Evolutionary conservation across 2,113 vertebrate genomes (phyloP).

Genomic region (Oncorhynchus mykiss): DNA sequence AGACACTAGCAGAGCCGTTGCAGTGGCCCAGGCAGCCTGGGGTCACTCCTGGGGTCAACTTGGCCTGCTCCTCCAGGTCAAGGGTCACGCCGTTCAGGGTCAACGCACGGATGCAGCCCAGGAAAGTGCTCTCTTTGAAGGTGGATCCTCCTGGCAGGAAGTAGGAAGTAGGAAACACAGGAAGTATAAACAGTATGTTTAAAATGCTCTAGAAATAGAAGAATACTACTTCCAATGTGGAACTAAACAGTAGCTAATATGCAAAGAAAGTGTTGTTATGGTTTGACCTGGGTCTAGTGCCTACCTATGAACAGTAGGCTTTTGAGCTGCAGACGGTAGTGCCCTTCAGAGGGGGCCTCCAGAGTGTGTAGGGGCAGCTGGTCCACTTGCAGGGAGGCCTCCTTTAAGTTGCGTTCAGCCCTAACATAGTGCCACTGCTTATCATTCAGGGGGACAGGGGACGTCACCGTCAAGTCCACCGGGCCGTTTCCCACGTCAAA

Average conservation of each 20-base stretch:
- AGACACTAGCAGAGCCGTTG: conserved; percentile 80
- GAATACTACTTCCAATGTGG: too few species aligned
- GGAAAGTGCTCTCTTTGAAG: conserved; percentile 79
- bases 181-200: too few species aligned
- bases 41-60: conserved; percentile 78
- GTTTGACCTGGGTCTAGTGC: conserved; percentile 1
- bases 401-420: conserved; percentile 82
- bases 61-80: conserved; percentile 84
- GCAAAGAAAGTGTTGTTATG: neutral
- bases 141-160: conserved; percentile 73
- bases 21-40: conserved; percentile 84
- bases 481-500: conserved; percentile 83
- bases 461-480: conserved; percentile 69
- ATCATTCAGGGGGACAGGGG: conserved; percentile 77
- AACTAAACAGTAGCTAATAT: neutral
- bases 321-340: conserved; percentile 79
- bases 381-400: conserved; percentile 82
- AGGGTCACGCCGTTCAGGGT: conserved; percentile 80
- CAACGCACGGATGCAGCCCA: conserved; percentile 82
- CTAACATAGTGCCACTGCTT: conserved; percentile 83
- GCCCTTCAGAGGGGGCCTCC: conserved; percentile 74
- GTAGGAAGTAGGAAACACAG: too few species aligned
- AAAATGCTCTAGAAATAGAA: too few species aligned
- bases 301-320: conserved; percentile 86
- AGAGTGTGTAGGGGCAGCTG: conserved; percentile 72